Conservation (phyloP, 1,140 invertebrate species). For the Himalopsyche phryganea region DNA sequence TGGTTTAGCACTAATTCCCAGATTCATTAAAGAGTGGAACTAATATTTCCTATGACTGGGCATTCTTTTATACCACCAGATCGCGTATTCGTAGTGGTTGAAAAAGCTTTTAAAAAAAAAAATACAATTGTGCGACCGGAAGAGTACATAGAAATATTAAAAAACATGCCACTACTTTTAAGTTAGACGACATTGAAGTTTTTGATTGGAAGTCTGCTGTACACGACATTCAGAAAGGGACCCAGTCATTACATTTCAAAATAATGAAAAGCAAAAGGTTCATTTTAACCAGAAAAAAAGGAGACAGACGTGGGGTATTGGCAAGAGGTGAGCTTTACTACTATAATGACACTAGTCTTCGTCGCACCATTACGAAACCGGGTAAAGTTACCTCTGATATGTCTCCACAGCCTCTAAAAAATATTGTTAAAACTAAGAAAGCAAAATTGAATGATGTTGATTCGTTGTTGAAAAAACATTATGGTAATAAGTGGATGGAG, state of each 20-base stretch:
- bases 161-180: slow-evolving; percentile 4
- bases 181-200: neutral
- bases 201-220: neutral
- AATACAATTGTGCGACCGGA: neutral
- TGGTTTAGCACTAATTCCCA: neutral
- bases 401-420: no score
- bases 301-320: neutral
- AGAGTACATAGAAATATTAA: neutral
- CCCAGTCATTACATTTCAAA: no score
- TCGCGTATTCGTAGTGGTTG: neutral
- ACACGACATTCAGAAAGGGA: no score
- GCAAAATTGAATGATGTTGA: no score
- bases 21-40: neutral
- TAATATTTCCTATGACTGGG: neutral
- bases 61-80: slow-evolving; percentile 3
- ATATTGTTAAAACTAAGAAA: no score
- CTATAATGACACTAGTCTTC: neutral
- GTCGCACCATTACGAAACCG: neutral
- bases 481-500: no score
- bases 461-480: no score
- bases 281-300: neutral
- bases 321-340: neutral
- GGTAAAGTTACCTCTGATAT: no score
- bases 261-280: neutral
- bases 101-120: neutral